These are phyloP conservation scores for Ernsta delagoae DNA, from an alignment of 2,888 invertebrate species.

Conservation along the genomic window DNA sequence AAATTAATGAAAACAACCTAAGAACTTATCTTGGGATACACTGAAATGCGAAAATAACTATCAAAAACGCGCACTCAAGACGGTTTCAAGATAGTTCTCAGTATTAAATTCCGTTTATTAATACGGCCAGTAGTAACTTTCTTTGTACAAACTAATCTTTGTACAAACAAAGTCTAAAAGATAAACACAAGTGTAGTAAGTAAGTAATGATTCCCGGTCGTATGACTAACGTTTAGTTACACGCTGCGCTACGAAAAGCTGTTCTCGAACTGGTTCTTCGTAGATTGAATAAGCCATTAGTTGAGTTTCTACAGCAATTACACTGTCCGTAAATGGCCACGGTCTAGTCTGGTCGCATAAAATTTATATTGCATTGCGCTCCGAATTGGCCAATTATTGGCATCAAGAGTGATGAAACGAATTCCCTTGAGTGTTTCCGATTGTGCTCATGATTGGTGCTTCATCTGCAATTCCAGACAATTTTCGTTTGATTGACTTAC, in stretches of 20 bases:
- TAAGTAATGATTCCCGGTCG: not conserved
- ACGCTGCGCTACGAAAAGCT: conserved; percentile 24
- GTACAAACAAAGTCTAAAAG: not conserved
- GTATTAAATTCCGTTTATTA: no score
- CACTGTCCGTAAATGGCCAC: conserved; percentile 61
- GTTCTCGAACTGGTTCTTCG: conserved; percentile 55
- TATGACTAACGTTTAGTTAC: not conserved
- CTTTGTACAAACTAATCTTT: no score
- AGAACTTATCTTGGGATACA: no score
- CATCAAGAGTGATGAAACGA: conserved; percentile 34
- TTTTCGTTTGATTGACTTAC: conserved; percentile 22
- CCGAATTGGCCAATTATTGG: conserved; percentile 54
- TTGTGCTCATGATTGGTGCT: conserved; percentile 31
- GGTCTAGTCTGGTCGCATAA: conserved; percentile 55
- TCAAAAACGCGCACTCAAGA: no score
- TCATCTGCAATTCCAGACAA: conserved; percentile 28
- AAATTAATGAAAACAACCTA: no score
- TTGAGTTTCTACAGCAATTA: conserved; percentile 76
- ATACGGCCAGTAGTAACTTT: no score
- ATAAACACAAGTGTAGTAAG: not conserved
- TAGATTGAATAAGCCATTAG: conserved; percentile 76
- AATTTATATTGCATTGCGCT: conserved; percentile 63
- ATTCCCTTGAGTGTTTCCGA: conserved; percentile 34
- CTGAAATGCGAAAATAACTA: no score
- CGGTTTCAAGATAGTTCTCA: no score